Percentiles rank a stretch among this genome's conserved stretches.
phyloP scores from a whole-genome alignment of 2,888 invertebrate species.

The Furcula furcula region DNA sequence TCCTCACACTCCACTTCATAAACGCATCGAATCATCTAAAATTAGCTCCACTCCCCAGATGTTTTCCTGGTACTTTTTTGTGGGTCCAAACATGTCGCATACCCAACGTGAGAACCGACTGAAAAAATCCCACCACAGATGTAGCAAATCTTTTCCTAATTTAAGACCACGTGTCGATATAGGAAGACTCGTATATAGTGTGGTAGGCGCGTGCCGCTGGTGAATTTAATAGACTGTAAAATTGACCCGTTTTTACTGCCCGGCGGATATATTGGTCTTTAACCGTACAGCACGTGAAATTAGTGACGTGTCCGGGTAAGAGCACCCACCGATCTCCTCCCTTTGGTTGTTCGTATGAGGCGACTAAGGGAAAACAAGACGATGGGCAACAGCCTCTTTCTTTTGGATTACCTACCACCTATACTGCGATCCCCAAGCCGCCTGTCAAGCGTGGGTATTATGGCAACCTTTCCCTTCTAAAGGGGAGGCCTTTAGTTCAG shows the following conservation, averaged over 20 bases:
- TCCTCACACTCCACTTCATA: slow-evolving; percentile 56
- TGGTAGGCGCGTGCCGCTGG: slow-evolving; percentile 67
- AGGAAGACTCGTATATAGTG: slow-evolving; percentile 56
- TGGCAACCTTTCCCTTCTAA: too few species aligned
- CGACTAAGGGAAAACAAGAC: too few species aligned
- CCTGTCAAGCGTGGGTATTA: too few species aligned
- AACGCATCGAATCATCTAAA: slow-evolving; percentile 51
- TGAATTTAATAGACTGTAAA: slow-evolving; percentile 61
- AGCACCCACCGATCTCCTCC: too few species aligned
- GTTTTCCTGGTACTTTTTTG: slow-evolving; percentile 63
- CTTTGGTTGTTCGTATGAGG: too few species aligned
- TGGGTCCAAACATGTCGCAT: slow-evolving; percentile 56
- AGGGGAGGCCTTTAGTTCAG: too few species aligned
- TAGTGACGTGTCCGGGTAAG: too few species aligned
- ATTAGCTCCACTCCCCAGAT: slow-evolving; percentile 69
- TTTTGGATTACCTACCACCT: too few species aligned
- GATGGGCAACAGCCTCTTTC: too few species aligned
- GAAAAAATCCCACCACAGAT: slow-evolving; percentile 59
- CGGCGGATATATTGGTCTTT: too few species aligned
- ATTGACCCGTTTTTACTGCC: slow-evolving; percentile 58
- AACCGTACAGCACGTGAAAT: too few species aligned
- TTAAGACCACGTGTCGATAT: slow-evolving; percentile 63
- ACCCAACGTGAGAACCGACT: slow-evolving; percentile 68
- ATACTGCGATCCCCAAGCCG: too few species aligned
- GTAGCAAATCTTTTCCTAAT: slow-evolving; percentile 49